Evolutionary conservation across 2,113 vertebrate species (phyloP), one percentile per base, ranked within the genome.

Genomic region (Sapajus apella): DNA sequence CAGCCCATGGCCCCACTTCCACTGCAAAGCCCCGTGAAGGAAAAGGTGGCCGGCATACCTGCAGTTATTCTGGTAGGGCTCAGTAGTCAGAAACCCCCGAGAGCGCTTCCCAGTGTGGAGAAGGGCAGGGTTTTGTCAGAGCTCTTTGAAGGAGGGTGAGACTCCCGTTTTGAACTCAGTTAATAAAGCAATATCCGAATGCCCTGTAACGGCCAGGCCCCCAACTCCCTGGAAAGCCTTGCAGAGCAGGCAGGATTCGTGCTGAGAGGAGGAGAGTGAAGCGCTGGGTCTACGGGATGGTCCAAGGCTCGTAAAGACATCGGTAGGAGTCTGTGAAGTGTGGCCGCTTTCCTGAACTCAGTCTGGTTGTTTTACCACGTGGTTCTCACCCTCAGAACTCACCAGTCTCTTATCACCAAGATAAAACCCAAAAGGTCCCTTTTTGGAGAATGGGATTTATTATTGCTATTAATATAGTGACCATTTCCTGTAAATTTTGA

Each of bases 261-360:
- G 40, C 32, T 2, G 9, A 73, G 68, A 23, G 9, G 76, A 23
- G 9, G 35, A 17, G 11, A 21, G 10, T 17, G 77, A 40, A 18
- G 32, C 5, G 2, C 47, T 11, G 37, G 2, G 50, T 10, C 77
- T 73, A 17, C 8, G 4, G 30, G 27, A 43, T 35, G n/a, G 23
- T 30, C 45, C 0, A 5, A 16, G 27, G 10, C 16, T 55, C 40
- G 8, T 3, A 6, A 45, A 16, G 52, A 20, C 0, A 10, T 1
- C n/a, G 50, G 10, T 2, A 55, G 16, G 52, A 37, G 25, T 37
- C 23, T 37, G 6, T 10, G 6, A 40, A 20, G 21, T 14, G 5
- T 1, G 32, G 37, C 32, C 23, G 16, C 21, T 64, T 47, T 55
- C 86, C 43, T 25, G 2, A 70, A 13, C 23, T 32, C 87, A 68